Evolutionary conservation across 2,797 vertebrate genomes (phyloP).

Genomic region (Hemibagrus guttatus): DNA sequence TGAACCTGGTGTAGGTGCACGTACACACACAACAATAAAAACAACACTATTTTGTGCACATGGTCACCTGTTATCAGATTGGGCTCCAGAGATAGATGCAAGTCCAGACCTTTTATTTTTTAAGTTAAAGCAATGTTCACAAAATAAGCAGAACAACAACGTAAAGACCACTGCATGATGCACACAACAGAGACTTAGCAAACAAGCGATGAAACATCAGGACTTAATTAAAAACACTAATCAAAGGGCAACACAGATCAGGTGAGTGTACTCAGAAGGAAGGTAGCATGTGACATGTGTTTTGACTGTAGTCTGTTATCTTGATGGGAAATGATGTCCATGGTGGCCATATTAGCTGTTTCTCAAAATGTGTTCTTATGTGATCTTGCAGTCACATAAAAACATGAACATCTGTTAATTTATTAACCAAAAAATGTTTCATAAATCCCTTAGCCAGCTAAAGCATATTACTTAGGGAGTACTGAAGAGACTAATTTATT

Average conservation of each 20-base stretch:
- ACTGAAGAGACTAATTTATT: too few relatives aligned
- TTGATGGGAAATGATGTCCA: not conserved
- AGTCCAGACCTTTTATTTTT: not conserved
- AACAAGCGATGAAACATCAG: not conserved
- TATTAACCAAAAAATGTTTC: too few relatives aligned
- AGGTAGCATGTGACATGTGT: not conserved
- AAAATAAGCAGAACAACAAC: not conserved
- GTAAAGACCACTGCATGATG: not conserved
- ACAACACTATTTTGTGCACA: not conserved
- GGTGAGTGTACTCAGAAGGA: not conserved
- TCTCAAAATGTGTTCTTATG: too few relatives aligned
- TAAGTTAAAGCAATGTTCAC: not conserved
- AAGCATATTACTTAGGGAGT: too few relatives aligned
- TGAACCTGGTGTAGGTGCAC: not conserved
- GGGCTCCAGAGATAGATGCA: not conserved
- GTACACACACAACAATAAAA: not conserved
- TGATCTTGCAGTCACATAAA: too few relatives aligned
- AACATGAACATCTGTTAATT: too few relatives aligned
- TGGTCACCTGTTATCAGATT: not conserved
- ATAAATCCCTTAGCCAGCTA: too few relatives aligned
- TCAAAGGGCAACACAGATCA: not conserved
- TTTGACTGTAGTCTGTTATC: not conserved
- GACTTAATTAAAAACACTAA: not conserved
- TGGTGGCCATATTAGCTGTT: not conserved
- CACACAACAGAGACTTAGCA: not conserved